Conservation (phyloP, 2,797 vertebrate genomes). For the Arctocebus calabarensis region DNA sequence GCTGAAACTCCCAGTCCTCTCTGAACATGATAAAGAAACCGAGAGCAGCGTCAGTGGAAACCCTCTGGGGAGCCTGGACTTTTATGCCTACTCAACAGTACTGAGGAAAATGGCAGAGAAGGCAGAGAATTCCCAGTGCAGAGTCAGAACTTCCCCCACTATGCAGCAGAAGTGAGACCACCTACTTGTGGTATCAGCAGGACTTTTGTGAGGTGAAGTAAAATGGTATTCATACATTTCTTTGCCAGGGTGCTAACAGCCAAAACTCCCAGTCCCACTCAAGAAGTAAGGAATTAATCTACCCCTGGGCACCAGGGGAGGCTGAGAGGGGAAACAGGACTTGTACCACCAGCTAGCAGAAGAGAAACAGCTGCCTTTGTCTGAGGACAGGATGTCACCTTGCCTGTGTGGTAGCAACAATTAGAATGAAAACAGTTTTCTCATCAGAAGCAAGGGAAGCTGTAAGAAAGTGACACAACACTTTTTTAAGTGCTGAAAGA, state of each 20-base stretch:
- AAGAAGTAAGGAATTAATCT: background rate
- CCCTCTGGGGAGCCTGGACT: background rate
- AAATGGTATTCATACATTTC: background rate
- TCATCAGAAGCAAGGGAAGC: background rate
- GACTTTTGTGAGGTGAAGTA: background rate
- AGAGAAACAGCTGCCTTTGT: background rate
- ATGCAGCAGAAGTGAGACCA: background rate
- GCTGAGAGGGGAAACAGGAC: background rate
- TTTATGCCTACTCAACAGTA: background rate
- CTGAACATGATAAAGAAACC: background rate
- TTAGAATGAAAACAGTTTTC: background rate
- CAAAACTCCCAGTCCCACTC: background rate
- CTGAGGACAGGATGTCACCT: background rate
- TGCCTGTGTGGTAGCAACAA: background rate
- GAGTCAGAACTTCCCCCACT: background rate
- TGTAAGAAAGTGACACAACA: background rate
- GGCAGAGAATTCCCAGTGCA: background rate
- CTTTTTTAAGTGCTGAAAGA: background rate
- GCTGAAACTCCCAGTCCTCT: background rate
- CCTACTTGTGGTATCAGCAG: background rate
- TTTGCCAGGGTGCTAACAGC: background rate
- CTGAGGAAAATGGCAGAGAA: background rate
- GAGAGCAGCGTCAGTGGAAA: background rate
- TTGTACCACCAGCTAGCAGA: background rate
- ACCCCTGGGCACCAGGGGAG: background rate